Percentiles rank a stretch among this genome's conserved stretches.
These are phyloP conservation scores for Macrobrachium nipponense DNA, from an alignment of 1,140 invertebrate genomes.

Conservation along the genomic window DNA sequence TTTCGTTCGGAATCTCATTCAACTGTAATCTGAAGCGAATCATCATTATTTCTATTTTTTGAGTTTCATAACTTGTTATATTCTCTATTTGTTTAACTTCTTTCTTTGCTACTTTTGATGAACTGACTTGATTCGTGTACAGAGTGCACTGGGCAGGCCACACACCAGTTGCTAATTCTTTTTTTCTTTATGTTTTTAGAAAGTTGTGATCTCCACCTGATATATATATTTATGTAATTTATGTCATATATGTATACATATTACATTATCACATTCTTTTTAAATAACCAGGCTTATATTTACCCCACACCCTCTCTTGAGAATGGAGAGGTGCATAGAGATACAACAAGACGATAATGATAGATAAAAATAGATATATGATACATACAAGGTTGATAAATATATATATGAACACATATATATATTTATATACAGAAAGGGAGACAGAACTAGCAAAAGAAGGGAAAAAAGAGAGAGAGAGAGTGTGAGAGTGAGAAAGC, in stretches of 20 bases:
- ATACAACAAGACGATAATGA: neutral
- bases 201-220: slow-evolving; percentile 27
- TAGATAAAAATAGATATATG: slow-evolving; percentile 14
- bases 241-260: neutral
- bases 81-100: neutral
- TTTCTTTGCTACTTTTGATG: slow-evolving; percentile 4
- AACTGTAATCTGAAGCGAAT: slow-evolving; percentile 53
- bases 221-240: neutral
- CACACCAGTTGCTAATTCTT: slow-evolving; percentile 6
- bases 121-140: too few relatives aligned
- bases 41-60: neutral
- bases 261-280: neutral
- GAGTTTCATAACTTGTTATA: neutral
- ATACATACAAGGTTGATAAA: slow-evolving; percentile 4
- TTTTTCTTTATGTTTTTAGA: too few relatives aligned
- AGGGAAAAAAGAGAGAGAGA: too few relatives aligned
- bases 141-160: slow-evolving; percentile 19
- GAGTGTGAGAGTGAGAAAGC: too few relatives aligned
- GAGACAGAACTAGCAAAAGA: too few relatives aligned
- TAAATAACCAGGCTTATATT: too few relatives aligned
- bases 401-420: slow-evolving; percentile 29
- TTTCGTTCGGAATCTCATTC: neutral
- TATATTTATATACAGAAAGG: slow-evolving; percentile 8
- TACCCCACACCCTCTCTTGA: too few relatives aligned
- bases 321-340: too few relatives aligned